Evolutionary conservation across 1,140 invertebrate genomes (phyloP).

Genomic region (Drosophila sp.): DNA sequence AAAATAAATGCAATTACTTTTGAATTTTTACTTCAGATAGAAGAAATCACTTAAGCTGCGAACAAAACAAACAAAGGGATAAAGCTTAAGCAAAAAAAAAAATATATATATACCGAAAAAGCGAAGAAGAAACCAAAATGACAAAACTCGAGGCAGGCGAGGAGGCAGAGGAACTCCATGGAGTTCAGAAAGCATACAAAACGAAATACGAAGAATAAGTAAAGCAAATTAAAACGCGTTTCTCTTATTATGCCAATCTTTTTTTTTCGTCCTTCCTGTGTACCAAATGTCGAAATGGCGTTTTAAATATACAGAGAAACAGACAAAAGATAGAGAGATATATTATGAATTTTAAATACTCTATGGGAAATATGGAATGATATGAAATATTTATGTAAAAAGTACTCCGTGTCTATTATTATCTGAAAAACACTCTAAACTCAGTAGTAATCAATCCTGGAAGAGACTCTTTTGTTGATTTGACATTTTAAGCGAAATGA

Average conservation of each 20-base stretch:
- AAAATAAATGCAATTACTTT: slow-evolving; percentile 31
- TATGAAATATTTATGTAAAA: too few species aligned
- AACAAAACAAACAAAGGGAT: slow-evolving; percentile 32
- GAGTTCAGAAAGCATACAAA: slow-evolving; percentile 18
- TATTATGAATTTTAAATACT: not conserved
- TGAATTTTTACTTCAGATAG: slow-evolving; percentile 34
- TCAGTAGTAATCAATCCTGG: too few species aligned
- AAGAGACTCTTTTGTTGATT: too few species aligned
- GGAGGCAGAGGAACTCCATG: not conserved
- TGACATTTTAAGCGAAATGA: too few species aligned
- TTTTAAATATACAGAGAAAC: not conserved
- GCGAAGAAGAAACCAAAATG: slow-evolving; percentile 1
- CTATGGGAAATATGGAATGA: too few species aligned
- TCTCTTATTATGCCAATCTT: slow-evolving; percentile 5
- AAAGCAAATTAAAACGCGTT: slow-evolving; percentile 23
- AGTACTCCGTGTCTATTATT: too few species aligned
- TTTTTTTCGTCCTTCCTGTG: not conserved
- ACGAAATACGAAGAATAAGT: slow-evolving; percentile 30
- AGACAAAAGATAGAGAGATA: not conserved
- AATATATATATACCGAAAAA: not conserved
- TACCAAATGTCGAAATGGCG: not conserved
- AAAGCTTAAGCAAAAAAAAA: slow-evolving; percentile 12
- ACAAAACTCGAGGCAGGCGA: not conserved
- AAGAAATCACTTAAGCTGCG: slow-evolving; percentile 59
- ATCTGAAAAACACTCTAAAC: too few species aligned